Conservation (phyloP, 1,140 invertebrate species). For the Sitophilus oryzae region DNA sequence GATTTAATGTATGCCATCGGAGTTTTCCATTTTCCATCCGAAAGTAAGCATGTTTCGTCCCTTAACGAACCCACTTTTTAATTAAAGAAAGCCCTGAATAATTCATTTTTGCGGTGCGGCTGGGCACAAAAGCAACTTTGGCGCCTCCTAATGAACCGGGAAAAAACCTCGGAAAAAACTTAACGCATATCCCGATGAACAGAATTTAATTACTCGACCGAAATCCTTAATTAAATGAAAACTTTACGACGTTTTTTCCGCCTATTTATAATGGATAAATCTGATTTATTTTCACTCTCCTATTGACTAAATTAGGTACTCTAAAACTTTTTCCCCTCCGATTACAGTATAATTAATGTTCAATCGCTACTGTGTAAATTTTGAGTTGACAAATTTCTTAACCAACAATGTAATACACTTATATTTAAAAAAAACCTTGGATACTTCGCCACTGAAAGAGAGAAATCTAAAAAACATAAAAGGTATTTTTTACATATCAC, state of each 20-base stretch:
- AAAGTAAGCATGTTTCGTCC: slow-evolving; percentile 26
- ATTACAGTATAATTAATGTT: too few species aligned
- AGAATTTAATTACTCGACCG: slow-evolving; percentile 20
- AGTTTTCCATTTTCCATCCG: slow-evolving; percentile 19
- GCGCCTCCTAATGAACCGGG: slow-evolving; percentile 17
- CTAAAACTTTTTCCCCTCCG: too few species aligned
- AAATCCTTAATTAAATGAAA: slow-evolving; percentile 24
- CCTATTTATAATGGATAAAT: slow-evolving; percentile 20
- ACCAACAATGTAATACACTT: too few species aligned
- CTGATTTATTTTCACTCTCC: slow-evolving; percentile 7
- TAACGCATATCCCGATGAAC: slow-evolving; percentile 23
- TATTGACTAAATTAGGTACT: too few species aligned
- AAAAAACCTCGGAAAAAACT: too few species aligned
- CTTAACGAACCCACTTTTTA: slow-evolving; percentile 26
- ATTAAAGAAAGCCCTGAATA: slow-evolving; percentile 27
- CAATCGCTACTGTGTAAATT: too few species aligned
- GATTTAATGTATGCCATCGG: slow-evolving; percentile 20
- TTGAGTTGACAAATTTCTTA: too few species aligned
- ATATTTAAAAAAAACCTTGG: too few species aligned
- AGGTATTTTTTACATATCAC: too few species aligned
- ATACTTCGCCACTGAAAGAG: too few species aligned
- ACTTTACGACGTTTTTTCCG: slow-evolving; percentile 10
- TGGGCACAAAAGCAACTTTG: slow-evolving; percentile 12
- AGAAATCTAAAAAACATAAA: too few species aligned
- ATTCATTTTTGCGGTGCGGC: slow-evolving; percentile 25